Evolutionary conservation across 1,140 invertebrate species (phyloP).

Genomic region (Microplitis demolitor): DNA sequence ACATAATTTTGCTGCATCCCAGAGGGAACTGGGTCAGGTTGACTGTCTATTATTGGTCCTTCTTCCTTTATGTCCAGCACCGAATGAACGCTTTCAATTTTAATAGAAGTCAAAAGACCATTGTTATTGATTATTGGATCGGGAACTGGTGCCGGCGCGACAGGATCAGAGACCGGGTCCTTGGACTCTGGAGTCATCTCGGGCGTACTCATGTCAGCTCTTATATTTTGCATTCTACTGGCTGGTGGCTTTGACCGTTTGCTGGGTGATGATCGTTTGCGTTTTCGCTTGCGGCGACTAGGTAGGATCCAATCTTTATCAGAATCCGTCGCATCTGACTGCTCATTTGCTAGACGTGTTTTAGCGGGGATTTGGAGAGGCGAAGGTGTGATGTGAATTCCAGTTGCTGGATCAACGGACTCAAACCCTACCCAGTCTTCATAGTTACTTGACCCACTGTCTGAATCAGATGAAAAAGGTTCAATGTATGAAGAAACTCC

Average conservation of each 20-base stretch:
- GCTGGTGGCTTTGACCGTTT: conserved; percentile 46
- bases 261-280: conserved; percentile 52
- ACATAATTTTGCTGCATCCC: conserved; percentile 40
- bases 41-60: conserved; percentile 38
- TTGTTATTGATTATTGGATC: background rate
- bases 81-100: conserved; percentile 51
- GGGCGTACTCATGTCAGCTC: conserved; percentile 16
- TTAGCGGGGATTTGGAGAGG: conserved; percentile 32
- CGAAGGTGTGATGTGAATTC: conserved; percentile 38
- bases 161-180: background rate
- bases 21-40: conserved; percentile 13
- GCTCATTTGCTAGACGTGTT: conserved; percentile 29
- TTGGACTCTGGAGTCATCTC: background rate
- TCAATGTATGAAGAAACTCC: conserved; percentile 56
- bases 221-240: conserved; percentile 44
- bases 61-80: conserved; percentile 56
- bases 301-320: conserved; percentile 59
- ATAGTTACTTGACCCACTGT: conserved; percentile 46
- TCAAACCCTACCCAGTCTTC: conserved; percentile 50
- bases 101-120: conserved; percentile 24
- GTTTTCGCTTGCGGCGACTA: conserved; percentile 53
- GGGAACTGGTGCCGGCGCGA: background rate
- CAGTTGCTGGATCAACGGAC: conserved; percentile 38
- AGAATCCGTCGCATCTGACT: conserved; percentile 50
- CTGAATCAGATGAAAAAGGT: conserved; percentile 51